phyloP scores from a whole-genome alignment of 2,113 vertebrate species.

The Rutilus rutilus region DNA sequence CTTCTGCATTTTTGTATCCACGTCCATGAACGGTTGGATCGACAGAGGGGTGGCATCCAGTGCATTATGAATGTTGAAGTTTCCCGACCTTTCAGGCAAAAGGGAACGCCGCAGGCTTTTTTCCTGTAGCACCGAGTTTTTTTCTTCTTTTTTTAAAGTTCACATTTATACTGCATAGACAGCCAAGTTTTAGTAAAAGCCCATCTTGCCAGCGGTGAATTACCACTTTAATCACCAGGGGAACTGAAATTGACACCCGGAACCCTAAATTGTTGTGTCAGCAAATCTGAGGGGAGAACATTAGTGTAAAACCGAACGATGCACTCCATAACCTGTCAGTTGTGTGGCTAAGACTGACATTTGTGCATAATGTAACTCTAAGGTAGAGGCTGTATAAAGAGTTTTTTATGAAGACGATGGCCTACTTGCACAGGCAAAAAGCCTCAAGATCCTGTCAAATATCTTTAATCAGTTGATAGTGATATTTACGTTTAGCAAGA shows the following conservation, averaged over 20 bases:
- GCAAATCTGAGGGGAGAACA: neutral
- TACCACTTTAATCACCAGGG: neutral
- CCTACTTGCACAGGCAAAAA: neutral
- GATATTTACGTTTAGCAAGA: neutral
- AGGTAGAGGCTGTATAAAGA: conserved; percentile 43
- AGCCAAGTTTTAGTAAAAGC: neutral
- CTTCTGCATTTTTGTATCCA: no score
- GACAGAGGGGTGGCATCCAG: no score
- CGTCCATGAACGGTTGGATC: no score
- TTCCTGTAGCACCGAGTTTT: neutral
- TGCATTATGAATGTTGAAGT: no score
- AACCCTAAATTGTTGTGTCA: conserved; percentile 16
- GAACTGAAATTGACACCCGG: neutral
- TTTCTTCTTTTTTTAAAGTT: no score
- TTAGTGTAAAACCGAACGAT: neutral
- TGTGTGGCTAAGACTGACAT: neutral
- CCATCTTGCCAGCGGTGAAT: neutral
- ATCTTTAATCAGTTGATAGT: neutral
- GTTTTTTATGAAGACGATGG: conserved; percentile 6
- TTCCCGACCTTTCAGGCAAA: neutral
- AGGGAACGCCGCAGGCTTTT: neutral
- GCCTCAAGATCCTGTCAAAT: neutral
- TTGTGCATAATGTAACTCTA: neutral
- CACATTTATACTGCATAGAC: no score
- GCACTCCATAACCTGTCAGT: neutral